phyloP scores from a whole-genome alignment of 1,140 invertebrate genomes.

The Drosophila pruinosa region DNA sequence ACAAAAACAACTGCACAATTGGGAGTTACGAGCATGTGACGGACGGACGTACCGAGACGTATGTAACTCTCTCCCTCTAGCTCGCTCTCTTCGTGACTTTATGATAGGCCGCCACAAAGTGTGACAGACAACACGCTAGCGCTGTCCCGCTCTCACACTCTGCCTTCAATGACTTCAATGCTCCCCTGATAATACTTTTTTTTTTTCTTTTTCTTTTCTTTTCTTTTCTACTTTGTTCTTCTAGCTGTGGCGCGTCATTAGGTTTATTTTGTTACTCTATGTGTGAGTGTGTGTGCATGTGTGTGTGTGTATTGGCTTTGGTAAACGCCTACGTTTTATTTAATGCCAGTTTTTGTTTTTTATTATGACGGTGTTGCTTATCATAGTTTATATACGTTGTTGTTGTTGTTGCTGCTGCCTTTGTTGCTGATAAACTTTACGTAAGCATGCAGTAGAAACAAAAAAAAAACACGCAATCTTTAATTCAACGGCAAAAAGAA shows the following conservation, averaged over 20 bases:
- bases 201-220: background rate
- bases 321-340: conserved; percentile 79
- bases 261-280: conserved; percentile 20
- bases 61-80: background rate
- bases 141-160: conserved; percentile 23
- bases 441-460: conserved; percentile 27
- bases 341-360: conserved; percentile 51
- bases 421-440: conserved; percentile 47
- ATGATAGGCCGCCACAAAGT: conserved; percentile 48
- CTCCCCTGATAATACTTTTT: conserved; percentile 60
- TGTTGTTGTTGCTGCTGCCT: conserved; percentile 32
- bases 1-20: conserved; percentile 77
- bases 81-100: conserved; percentile 18
- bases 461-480: conserved; percentile 31
- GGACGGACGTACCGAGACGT: conserved; percentile 26
- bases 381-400: conserved; percentile 65
- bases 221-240: conserved; percentile 18
- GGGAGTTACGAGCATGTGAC: conserved; percentile 73
- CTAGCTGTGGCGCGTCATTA: conserved; percentile 44
- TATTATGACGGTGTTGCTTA: conserved; percentile 65
- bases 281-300: conserved; percentile 5
- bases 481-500: conserved; percentile 21
- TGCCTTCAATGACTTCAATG: conserved; percentile 8
- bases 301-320: conserved; percentile 24
- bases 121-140: conserved; percentile 20